These are phyloP conservation scores for Gracilinanus agilis DNA, from an alignment of 2,113 vertebrate genomes.

Conservation along the genomic window DNA sequence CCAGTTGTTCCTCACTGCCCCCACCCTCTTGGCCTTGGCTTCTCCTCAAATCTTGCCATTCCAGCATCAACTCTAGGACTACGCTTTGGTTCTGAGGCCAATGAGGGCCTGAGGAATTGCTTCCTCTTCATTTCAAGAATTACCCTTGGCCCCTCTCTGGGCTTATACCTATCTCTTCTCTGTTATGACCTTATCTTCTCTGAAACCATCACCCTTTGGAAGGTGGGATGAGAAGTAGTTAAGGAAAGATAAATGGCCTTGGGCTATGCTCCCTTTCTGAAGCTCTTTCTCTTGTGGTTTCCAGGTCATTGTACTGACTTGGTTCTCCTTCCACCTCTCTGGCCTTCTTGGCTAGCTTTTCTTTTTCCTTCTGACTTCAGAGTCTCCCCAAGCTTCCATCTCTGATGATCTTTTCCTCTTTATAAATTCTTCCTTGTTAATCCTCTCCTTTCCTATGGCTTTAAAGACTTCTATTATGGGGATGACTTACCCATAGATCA, in stretches of 20 bases:
- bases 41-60: not conserved
- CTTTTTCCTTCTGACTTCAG: not conserved
- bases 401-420: not conserved
- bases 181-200: not conserved
- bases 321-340: not conserved
- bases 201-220: not conserved
- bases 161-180: no score
- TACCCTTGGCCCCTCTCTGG: not conserved
- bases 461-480: not conserved
- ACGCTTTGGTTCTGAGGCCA: not conserved
- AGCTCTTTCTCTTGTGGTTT: not conserved
- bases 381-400: not conserved
- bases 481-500: not conserved
- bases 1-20: conserved; percentile 69
- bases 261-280: not conserved
- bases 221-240: not conserved
- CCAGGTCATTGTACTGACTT: not conserved
- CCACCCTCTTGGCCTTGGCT: no score
- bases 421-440: no score
- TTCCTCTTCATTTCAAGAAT: not conserved
- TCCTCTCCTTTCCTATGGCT: not conserved
- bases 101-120: not conserved
- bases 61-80: not conserved
- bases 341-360: not conserved
- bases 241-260: not conserved